Evolutionary conservation across 2,113 vertebrate species (phyloP).

Genomic region (Myotis davidii): DNA sequence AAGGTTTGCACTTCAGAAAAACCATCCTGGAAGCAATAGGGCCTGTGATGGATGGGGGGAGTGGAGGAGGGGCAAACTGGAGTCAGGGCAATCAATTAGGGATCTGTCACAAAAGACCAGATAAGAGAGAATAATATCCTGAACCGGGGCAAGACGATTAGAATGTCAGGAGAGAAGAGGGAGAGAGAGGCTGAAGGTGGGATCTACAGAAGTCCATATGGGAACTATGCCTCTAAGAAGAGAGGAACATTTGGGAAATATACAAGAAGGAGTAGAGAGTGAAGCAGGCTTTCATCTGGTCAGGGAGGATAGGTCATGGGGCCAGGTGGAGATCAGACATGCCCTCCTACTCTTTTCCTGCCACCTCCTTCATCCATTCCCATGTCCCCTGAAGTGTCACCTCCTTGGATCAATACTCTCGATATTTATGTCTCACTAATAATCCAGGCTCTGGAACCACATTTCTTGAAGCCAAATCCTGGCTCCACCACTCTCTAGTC

Average conservation of each 20-base stretch:
- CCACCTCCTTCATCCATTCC: background rate
- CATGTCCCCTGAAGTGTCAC: background rate
- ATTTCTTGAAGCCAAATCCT: background rate
- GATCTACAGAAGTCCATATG: background rate
- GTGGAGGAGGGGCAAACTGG: background rate
- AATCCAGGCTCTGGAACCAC: background rate
- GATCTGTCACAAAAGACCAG: background rate
- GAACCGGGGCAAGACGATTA: background rate
- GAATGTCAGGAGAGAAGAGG: background rate
- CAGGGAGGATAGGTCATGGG: background rate
- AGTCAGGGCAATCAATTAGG: background rate
- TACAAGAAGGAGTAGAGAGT: background rate
- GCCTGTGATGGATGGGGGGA: background rate
- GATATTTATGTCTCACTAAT: background rate
- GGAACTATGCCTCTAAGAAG: background rate
- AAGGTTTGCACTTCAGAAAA: background rate
- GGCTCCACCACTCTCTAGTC: background rate
- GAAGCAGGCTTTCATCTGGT: background rate
- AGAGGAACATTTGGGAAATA: background rate
- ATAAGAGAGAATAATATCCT: background rate
- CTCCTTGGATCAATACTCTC: background rate
- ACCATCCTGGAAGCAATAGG: background rate
- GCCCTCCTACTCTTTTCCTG: background rate
- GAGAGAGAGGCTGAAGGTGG: background rate
- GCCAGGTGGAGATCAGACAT: fast-evolving